A percentile compares a stretch with the other conserved stretches of the same genome.
These are phyloP conservation scores for Sebastes diploproa DNA, from an alignment of 2,797 vertebrate genomes.

Conservation along the genomic window DNA sequence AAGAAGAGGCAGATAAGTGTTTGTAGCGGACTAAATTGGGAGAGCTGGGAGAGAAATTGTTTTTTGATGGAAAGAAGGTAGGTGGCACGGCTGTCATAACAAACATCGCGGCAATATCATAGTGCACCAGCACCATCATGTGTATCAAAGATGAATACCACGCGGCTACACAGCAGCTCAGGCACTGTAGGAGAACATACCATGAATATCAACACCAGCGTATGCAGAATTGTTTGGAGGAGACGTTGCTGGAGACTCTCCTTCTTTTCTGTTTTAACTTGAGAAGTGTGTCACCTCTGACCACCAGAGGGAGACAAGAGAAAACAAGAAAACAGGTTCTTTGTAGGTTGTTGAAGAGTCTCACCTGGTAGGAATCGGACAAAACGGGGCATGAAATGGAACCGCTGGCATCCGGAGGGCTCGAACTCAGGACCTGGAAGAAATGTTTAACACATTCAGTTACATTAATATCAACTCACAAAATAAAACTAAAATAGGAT, in stretches of 20 bases:
- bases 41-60: slow-evolving; percentile 52
- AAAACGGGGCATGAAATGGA: slow-evolving; percentile 98
- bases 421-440: slow-evolving; percentile 87
- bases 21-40: slow-evolving; percentile 56
- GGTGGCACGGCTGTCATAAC: slow-evolving; percentile 50
- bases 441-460: background rate
- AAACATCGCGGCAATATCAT: background rate
- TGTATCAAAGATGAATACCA: slow-evolving; percentile 49
- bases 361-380: slow-evolving; percentile 96
- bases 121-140: slow-evolving; percentile 75
- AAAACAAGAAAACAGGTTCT: background rate
- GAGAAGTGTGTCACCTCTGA: background rate
- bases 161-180: background rate
- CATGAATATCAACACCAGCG: background rate
- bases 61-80: slow-evolving; percentile 60
- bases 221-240: background rate
- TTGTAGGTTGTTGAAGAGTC: background rate
- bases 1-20: slow-evolving; percentile 54
- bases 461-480: too few species aligned
- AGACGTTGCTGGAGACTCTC: background rate
- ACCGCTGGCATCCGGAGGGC: slow-evolving; percentile 86
- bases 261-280: background rate
- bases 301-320: slow-evolving; percentile 2
- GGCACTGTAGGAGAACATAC: background rate
- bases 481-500: too few species aligned